Base-by-base conservation (phyloP, 2,888 invertebrate genomes). In the Tupiocoris notatus region DNA sequence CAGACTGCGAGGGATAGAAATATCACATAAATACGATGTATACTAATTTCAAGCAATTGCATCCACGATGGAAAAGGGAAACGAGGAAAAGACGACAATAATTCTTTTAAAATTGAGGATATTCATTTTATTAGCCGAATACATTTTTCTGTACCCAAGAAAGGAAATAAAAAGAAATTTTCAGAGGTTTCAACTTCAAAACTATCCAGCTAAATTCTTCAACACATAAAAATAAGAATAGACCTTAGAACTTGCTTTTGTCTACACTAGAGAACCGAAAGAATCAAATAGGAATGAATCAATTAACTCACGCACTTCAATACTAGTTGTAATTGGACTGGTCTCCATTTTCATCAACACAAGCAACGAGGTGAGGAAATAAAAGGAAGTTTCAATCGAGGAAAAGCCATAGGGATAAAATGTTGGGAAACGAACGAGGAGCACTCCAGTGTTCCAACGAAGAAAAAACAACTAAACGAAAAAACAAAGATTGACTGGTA, bases 61-160 rank as follows among this genome's bases (percentile, higher is more conserved):
- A 39, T 65, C 12, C 16, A 39, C 16, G 39, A 25, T n/a, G 17
- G 18, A 39, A 39, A 39, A 39, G 39, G 25, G 2, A 17, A n/a
- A n/a, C n/a, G n/a, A n/a, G n/a, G 65, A 18, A 39, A 65, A 65
- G 1, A 65, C 18, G 56, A 20, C 21, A 67, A 67, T 54, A 21
- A 57, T n/a, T n/a, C n/a, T n/a, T n/a, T 22, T 22, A 2, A 59
- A 59, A 18, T 62, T 20, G 20, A 57, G 73, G 73, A 62, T 75
- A 66, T 59, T 75, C 65, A 22, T 59, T 75, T 75, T 75, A 75
- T 25, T 75, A 75, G 75, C 75, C 66, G 75, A 75, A 76, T 62
- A 68, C 61, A 67, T 22, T 68, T 67, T 70, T 67, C 67, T 68
- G 25, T 61, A 76, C 62, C 68, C 76, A 67, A 67, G 23, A 68